Evolutionary conservation across 2,113 vertebrate species (phyloP), one percentile per base, ranked within the genome.

Genomic region (Arothron firmamentum): DNA sequence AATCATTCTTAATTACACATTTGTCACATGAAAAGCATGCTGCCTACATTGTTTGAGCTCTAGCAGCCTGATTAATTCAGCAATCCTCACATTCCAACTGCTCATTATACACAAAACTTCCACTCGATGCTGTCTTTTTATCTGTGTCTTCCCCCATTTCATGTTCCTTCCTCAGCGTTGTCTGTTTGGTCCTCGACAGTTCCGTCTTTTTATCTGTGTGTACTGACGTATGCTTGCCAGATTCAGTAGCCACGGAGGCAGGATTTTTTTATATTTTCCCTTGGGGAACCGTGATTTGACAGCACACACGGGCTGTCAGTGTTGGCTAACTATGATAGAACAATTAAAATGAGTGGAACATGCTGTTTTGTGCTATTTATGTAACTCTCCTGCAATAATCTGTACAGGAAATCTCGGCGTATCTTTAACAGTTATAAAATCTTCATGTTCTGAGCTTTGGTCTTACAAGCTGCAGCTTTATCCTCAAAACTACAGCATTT

Each of bases 1-100:
- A 90, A 90, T 87, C 83, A 85, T 86, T 88, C 83, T 88, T 90
- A 91, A 92, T 91, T 90, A 90, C 86, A 87, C 81, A 89, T 89
- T 91, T 90, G 88, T 91, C 90, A 92, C 86, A 89, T 85, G 86
- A 89, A 85, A 88, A 81, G 81, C 77, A 75, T 88, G 86, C 81
- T 85, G 72, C 76, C 81, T 82, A 75, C 62, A 81, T 85, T 84
- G 79, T 74, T 64, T 76, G 74, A 85, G 86, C 82, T 78, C 74
- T 74, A 74, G 75, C 77, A 75, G 78, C 77, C 84, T 87, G 84
- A 89, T 90, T 89, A 88, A 89, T 88, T 88, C 86, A 81, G 77
- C 70, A 68, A 72, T 78, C 81, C 69, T 75, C 79, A 78, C 75
- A 78, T 88, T 84, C 82, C 76, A 67, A 85, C 72, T 67, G 73